A percentile compares a stretch with the other conserved stretches of the same genome.
Evolutionary conservation across 92 coral and sea anemone species (phyloP).

Genomic region (Phenganax subtilis): DNA sequence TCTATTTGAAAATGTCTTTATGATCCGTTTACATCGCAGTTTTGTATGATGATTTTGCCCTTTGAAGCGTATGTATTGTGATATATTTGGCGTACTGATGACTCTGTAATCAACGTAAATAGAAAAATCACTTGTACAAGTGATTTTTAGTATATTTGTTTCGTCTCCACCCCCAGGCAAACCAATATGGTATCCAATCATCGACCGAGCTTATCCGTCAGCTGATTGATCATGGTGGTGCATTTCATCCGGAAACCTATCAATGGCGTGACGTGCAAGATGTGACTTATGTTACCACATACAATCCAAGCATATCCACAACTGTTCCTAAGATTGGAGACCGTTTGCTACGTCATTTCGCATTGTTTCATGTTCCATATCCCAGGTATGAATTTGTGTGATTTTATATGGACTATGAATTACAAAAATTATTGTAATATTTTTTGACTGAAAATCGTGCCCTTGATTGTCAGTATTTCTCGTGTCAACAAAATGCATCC

Average conservation of each 20-base stretch:
- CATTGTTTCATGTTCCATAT: conserved; percentile 80
- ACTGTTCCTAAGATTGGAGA: conserved; percentile 75
- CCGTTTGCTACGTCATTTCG: conserved; percentile 87
- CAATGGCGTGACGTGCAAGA: conserved; percentile 92
- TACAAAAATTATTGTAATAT: too few species aligned
- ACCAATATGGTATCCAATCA: conserved; percentile 68
- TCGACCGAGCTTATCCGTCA: conserved; percentile 93
- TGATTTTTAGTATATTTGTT: background rate
- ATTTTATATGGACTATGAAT: too few species aligned
- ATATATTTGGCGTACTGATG: too few species aligned
- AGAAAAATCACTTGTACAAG: too few species aligned
- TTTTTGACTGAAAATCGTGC: too few species aligned
- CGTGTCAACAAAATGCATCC: too few species aligned
- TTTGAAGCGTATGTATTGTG: too few species aligned
- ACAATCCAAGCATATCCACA: conserved; percentile 84
- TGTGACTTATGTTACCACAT: conserved; percentile 85
- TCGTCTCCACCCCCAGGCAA: conserved; percentile 45
- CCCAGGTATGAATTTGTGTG: conserved; percentile 62
- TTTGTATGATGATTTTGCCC: too few species aligned
- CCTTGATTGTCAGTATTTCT: too few species aligned
- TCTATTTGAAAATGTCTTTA: too few species aligned
- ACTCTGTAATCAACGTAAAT: too few species aligned
- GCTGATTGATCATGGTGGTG: conserved; percentile 98
- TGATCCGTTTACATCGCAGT: too few species aligned
- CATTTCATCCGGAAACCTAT: conserved; percentile 81